Evolutionary conservation across 2,888 invertebrate genomes (phyloP), one percentile per base, ranked within the genome.

Genomic region (Cosmia trapezina): DNA sequence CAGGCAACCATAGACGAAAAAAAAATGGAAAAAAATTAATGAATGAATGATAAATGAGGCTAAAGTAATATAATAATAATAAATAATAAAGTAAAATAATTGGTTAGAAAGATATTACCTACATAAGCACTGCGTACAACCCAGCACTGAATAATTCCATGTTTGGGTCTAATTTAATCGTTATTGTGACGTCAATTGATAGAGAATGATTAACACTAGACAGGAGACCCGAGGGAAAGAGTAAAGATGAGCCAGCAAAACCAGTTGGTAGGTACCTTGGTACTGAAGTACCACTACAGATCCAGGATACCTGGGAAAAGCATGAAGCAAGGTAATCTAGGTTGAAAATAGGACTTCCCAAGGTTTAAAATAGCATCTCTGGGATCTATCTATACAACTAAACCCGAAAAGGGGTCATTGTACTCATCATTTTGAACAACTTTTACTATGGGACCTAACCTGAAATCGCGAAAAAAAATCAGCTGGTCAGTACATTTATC

Each of bases 81-180:
- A n/a, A n/a, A n/a, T n/a, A n/a, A n/a, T n/a, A n/a, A n/a, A n/a
- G n/a, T n/a, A 28, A 28, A 28, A 28, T 28, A 28, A 28, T 28
- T 28, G 28, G 28, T 28, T 28, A 3, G 28, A 28, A 28, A 28
- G 28, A 3, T 28, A 28, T 28, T 28, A n/a, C n/a, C n/a, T n/a
- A 28, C 28, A 22, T 66, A 41, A 63, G 14, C 1, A 74, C n/a
- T 9, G 12, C 19, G 45, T 37, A 37, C 11, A 47, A 45, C 6
- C 17, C 47, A 28, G 59, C n/a, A 60, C 45, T 45, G 7, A 43
- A 60, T 33, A 74, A 47, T 47, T 47, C 33, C 33, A 47, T 59
- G 6, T 60, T 43, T 54, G 28, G 14, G 4, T 9, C 12, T 59
- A 47, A 37, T 28, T 73, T 4, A 65, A n/a, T 51, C 22, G 41